Base-by-base conservation (phyloP, 1,140 invertebrate species). In the Apolygus lucorum region DNA sequence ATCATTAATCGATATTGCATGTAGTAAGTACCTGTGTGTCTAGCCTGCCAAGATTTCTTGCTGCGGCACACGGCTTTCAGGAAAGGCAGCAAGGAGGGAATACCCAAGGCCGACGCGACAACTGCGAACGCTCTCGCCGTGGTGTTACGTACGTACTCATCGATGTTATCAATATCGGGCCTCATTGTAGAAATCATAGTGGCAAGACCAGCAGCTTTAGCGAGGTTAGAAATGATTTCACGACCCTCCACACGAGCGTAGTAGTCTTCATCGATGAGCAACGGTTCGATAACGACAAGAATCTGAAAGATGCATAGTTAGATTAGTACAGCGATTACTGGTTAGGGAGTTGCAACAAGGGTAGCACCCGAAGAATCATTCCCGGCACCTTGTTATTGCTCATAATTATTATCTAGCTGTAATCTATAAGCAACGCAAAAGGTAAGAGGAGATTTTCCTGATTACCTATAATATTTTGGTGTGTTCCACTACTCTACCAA, bases 121-220 rank as follows among this genome's bases (percentile, higher is more conserved):
- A 99, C 97, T 52, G 98, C 98, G 81, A 99, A 99, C 0, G 98
- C 98, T 75, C 98, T 83, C 1, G 98, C 97, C 11, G 98, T 99
- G 0, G 98, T 99, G 79, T 99, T 99, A 78, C 98, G 84, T 0
- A 99, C 98, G 75, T 99, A 99, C 82, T 99, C 98, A 81, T 99
- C 98, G 76, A 99, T 98, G 78, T 99, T 99, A 79, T 99, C 98
- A 77, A 99, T 99, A 84, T 99, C 98, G 2, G 98, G 98, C 80
- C 98, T 85, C 98, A 99, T 99, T 0, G 97, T 99, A 0, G 97
- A 99, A 76, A 99, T 99, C 98, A 99, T 99, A 8, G 98, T 99
- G 0, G 98, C 98, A 27, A 99, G 82, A 70, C 98, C 98, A n/a
- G 98, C 98, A 22, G 98, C 98, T 82, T 99, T 99, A 0, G 98